These are phyloP conservation scores for Hydrozoanthus gracilis DNA, from an alignment of 92 coral and sea anemone species.

Conservation along the genomic window DNA sequence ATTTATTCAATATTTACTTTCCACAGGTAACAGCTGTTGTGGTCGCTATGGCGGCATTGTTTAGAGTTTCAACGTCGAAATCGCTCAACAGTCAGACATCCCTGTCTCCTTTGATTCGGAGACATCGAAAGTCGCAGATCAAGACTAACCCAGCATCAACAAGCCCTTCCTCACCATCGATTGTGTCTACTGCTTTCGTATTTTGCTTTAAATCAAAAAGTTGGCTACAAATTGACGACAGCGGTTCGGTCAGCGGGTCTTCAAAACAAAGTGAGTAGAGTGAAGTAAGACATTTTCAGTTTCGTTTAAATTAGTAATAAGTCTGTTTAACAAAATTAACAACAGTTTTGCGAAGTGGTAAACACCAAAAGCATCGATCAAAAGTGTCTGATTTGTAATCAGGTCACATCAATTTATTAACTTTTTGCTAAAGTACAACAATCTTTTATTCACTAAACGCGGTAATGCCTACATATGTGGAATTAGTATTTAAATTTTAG, in stretches of 20 bases:
- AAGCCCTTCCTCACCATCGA: background rate
- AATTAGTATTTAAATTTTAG: background rate
- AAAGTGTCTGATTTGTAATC: no score
- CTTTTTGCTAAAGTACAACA: no score
- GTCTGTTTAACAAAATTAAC: no score
- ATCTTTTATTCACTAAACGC: no score
- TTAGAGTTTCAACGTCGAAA: background rate
- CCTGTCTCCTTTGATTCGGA: background rate
- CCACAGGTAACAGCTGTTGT: background rate
- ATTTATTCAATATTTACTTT: background rate
- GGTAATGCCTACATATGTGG: no score
- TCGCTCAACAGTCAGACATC: background rate
- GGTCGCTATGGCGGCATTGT: constrained; percentile 25
- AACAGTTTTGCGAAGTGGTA: no score
- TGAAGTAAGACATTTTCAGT: background rate
- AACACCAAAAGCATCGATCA: no score
- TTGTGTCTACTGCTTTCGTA: constrained; percentile 4
- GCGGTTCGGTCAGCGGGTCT: constrained; percentile 23
- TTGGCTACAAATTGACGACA: constrained; percentile 36
- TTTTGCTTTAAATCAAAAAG: constrained; percentile 35
- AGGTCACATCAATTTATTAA: no score
- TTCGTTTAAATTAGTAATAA: background rate
- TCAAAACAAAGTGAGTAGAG: constrained; percentile 19
- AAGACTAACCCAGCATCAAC: constrained; percentile 10
- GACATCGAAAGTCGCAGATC: background rate